Evolutionary conservation across 2,113 vertebrate species (phyloP), one percentile per base, ranked within the genome.

Genomic region (Gallinago paraguaiae): DNA sequence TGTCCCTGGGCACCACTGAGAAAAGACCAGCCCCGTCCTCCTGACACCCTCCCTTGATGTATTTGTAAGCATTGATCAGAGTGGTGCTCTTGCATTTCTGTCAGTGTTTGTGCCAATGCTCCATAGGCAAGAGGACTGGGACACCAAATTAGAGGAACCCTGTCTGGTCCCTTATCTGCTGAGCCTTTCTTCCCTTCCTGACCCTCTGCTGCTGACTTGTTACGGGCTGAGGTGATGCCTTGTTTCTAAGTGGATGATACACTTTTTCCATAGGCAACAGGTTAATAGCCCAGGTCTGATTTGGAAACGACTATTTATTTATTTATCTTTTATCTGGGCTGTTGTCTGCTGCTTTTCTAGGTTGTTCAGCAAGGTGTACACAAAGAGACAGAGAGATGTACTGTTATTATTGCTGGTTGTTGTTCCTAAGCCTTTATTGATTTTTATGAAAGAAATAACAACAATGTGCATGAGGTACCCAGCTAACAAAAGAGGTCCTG

Each of bases 401-500:
- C 87, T 91, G 78, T 96, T 95, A 82, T 95, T 94, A 92, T 67
- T 79, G 83, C 88, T 74, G 65, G 93, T 80, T 92, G 96, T 96
- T 96, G 93, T 94, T 93, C 92, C 84, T 82, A 89, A 96, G 95
- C 61, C 91, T 89, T 82, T 82, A 96, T 97, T 95, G 96, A 97
- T 97, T 96, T 97, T 93, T 79, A 93, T 96, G 91, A 93, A 92
- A 93, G 96, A 88, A 95, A 91, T 96, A 96, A 96, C 93, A 94
- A 96, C 91, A 89, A 89, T 35, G 95, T 85, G 86, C 81, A 67
- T 57, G 91, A 94, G 74, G 92, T 91, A 93, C 61, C 93, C 95
- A 51, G 94, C 95, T 88, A 96, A 95, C 96, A 97, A 96, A 97
- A 96, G 96, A 91, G 75, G 86, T 95, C 93, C 93, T 87, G 92